phyloP scores from a whole-genome alignment of 1,140 invertebrate species.

The Apocrypta bakeri region DNA sequence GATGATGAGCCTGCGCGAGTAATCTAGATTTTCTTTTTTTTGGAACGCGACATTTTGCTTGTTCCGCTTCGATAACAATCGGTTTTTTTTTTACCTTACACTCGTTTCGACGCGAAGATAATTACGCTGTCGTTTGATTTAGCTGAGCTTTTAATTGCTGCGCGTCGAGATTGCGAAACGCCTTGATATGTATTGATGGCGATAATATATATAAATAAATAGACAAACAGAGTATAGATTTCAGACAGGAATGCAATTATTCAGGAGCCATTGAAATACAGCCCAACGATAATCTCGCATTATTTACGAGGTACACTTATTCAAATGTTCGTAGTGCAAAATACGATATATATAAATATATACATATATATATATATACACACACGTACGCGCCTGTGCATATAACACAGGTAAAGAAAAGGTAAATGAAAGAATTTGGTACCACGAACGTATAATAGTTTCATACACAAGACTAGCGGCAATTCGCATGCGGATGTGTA shows the following conservation, averaged over 20 bases:
- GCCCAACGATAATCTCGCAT: not conserved
- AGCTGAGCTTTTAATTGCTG: too few species aligned
- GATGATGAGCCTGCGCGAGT: not conserved
- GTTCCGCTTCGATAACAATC: conserved; percentile 12
- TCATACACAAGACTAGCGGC: not conserved
- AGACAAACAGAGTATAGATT: not conserved
- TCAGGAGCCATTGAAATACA: not conserved
- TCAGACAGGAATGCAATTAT: not conserved
- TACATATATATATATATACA: not conserved
- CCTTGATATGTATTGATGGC: too few species aligned
- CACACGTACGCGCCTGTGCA: not conserved
- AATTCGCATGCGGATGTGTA: not conserved
- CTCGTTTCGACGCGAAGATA: not conserved
- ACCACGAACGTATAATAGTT: too few species aligned
- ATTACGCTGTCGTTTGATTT: not conserved
- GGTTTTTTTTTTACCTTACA: not conserved
- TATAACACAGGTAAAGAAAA: too few species aligned
- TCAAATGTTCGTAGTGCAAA: conserved; percentile 6
- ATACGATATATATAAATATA: not conserved
- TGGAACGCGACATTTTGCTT: not conserved
- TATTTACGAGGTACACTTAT: conserved; percentile 24
- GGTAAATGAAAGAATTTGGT: too few species aligned
- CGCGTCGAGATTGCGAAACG: too few species aligned
- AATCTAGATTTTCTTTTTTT: not conserved
- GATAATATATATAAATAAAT: too few species aligned